A percentile compares a stretch with the other conserved stretches of the same genome.
phyloP scores from a whole-genome alignment of 1,140 invertebrate species.

The Antheraea pernyi region DNA sequence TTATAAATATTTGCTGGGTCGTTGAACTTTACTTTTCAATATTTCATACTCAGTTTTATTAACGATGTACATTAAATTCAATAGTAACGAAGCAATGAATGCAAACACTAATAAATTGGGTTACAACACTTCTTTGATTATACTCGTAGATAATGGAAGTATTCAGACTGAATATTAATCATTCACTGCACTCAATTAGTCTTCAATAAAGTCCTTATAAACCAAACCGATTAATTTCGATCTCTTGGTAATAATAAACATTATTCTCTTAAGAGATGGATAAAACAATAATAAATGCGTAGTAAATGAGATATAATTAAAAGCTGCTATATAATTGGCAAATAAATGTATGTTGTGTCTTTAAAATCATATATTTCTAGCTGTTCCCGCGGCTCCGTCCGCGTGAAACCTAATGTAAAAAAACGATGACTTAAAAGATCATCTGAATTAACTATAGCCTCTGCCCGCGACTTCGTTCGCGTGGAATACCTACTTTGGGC shows the following conservation, averaged over 20 bases:
- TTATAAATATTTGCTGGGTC: not conserved
- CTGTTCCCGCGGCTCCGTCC: no score
- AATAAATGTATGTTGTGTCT: no score
- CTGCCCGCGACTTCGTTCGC: no score
- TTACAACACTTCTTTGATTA: not conserved
- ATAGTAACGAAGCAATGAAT: not conserved
- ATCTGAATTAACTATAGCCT: no score
- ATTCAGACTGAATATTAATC: conserved; percentile 57
- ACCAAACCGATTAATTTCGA: conserved; percentile 30
- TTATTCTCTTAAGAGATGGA: not conserved
- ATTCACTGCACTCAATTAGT: conserved; percentile 49
- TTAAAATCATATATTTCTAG: no score
- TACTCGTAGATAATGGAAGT: conserved; percentile 19
- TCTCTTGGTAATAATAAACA: not conserved
- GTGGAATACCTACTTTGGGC: no score
- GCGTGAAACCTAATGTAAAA: no score
- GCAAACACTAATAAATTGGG: not conserved
- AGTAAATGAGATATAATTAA: no score
- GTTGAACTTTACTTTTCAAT: not conserved
- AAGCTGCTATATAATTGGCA: no score
- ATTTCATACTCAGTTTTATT: not conserved
- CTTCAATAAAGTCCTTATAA: conserved; percentile 53
- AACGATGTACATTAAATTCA: not conserved
- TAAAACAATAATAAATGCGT: no score
- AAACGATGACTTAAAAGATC: no score